Percentiles rank a stretch among this genome's conserved stretches.
Evolutionary conservation across 2,888 invertebrate species (phyloP).

Genomic region (Chouioia cunea): DNA sequence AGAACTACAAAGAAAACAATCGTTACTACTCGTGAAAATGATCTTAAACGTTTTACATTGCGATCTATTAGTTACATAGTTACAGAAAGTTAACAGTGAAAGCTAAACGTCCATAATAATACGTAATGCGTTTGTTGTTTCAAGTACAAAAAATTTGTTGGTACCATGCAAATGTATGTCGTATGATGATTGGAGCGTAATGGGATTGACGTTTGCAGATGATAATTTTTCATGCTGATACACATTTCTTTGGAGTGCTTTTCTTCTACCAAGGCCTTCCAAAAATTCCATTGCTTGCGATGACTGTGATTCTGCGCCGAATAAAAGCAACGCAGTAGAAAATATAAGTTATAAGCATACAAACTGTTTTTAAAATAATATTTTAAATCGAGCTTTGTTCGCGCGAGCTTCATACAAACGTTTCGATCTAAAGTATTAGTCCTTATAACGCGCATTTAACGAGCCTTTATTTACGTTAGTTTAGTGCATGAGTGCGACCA

Average conservation of each 20-base stretch:
- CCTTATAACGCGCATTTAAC: too few relatives aligned
- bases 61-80: slow-evolving; percentile 4
- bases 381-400: too few relatives aligned
- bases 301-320: too few relatives aligned
- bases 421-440: too few relatives aligned
- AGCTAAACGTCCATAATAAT: too few relatives aligned
- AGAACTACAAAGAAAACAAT: slow-evolving; percentile 75
- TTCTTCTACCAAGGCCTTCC: slow-evolving; percentile 67
- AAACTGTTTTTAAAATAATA: too few relatives aligned
- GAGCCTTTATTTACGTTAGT: too few relatives aligned
- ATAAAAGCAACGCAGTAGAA: too few relatives aligned
- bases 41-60: slow-evolving; percentile 1
- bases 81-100: too few relatives aligned
- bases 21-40: slow-evolving; percentile 12
- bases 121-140: not conserved
- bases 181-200: slow-evolving; percentile 64
- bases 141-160: slow-evolving; percentile 1
- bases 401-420: too few relatives aligned
- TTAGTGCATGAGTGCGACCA: too few relatives aligned
- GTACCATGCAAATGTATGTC: slow-evolving; percentile 67
- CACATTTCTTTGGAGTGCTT: slow-evolving; percentile 55
- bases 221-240: slow-evolving; percentile 58
- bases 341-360: too few relatives aligned
- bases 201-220: slow-evolving; percentile 62
- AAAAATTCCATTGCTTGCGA: slow-evolving; percentile 67